These are phyloP conservation scores for Pyrrhia umbra DNA, from an alignment of 2,888 invertebrate genomes.

Conservation along the genomic window DNA sequence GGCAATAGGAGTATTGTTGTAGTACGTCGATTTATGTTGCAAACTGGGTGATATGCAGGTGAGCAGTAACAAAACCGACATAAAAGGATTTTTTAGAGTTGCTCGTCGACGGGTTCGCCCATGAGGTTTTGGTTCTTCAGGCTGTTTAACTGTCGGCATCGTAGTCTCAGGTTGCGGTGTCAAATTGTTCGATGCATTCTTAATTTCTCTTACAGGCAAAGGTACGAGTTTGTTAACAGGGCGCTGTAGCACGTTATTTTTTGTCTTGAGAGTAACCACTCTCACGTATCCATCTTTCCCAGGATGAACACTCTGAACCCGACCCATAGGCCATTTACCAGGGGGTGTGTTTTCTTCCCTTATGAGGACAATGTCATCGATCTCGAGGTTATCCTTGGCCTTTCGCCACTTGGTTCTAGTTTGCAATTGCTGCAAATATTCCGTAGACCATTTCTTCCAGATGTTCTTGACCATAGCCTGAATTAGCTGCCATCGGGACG, in stretches of 20 bases:
- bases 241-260: not conserved
- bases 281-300: not conserved
- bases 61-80: not conserved
- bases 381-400: not conserved
- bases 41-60: not conserved
- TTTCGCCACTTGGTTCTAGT: not conserved
- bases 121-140: not conserved
- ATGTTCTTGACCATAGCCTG: not conserved
- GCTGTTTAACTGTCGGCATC: not conserved
- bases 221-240: too few relatives aligned
- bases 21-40: too few relatives aligned
- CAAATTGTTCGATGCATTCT: too few relatives aligned
- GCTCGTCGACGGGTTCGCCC: too few relatives aligned
- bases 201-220: too few relatives aligned
- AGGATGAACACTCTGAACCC: not conserved
- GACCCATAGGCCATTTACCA: constrained; percentile 6
- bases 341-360: constrained; percentile 2
- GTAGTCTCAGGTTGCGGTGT: not conserved
- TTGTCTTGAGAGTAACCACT: not conserved
- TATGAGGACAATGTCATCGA: constrained; percentile 3
- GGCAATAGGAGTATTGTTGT: not conserved
- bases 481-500: not conserved
- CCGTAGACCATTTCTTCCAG: constrained; percentile 5
- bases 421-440: not conserved
- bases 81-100: not conserved